Base-by-base conservation (phyloP, 2,113 vertebrate genomes). In the Tetraodon nigroviridis region DNA sequence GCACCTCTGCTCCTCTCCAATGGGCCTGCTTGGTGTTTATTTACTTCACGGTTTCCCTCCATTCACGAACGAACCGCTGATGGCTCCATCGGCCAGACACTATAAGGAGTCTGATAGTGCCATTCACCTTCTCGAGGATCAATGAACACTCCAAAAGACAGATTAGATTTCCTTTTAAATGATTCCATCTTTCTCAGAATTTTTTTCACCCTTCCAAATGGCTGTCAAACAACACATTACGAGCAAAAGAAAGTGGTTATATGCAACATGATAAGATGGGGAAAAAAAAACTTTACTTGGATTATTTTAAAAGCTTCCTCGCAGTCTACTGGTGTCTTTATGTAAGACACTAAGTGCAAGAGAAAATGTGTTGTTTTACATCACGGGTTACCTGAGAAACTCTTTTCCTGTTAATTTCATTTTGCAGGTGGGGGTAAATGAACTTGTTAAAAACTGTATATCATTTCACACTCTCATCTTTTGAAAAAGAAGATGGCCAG, bases 71-170 rank as follows among this genome's bases (percentile, higher is more conserved):
- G 81, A 84, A 84, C 69, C 88, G 87, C 88, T 94, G 91, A 94
- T 92, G 91, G 91, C 92, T 93, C 91, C 90, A 93, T 91, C 83
- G 92, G 81, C 80, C 69, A 41, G 55, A 73, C 4, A 55, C 69
- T 79, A 82, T 60, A 69, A 73, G 64, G 52, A n/a, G 62, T 85
- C 81, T 64, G 29, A 59, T 37, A 67, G 84, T 37, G 61, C 75
- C 51, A 70, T 88, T 87, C 86, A 84, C 80, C 78, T 82, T 88
- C 79, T 77, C 64, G 13, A 32, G 22, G 81, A 88, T 88, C 84
- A 87, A 86, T 82, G 81, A 71, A 61, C 21, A 58, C 62, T 73
- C 74, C 59, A 44, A 64, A 77, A 84, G 84, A 84, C 83, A 74
- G 84, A 88, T 87, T 88, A 76, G 69, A 86, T 87, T 87, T 86